Conservation (phyloP, 2,113 vertebrate genomes). For the Dromaius novaehollandiae region DNA sequence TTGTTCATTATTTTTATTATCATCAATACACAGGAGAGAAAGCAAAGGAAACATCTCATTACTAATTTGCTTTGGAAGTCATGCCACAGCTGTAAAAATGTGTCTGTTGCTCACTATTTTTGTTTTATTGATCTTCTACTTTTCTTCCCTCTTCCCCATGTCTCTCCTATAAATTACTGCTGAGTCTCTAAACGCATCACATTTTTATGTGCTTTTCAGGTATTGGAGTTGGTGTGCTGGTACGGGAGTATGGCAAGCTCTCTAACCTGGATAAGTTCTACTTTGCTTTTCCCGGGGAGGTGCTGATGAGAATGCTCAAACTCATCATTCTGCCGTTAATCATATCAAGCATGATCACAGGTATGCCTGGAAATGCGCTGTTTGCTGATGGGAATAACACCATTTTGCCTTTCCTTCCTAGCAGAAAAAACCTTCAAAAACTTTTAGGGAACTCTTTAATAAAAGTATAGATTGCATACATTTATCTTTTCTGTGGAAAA, state of each 20-base stretch:
- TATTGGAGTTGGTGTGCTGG: slow-evolving; percentile 85
- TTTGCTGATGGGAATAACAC: neutral
- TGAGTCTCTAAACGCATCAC: neutral
- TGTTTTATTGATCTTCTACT: neutral
- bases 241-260: slow-evolving; percentile 87
- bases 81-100: neutral
- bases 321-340: slow-evolving; percentile 95
- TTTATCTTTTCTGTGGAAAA: neutral
- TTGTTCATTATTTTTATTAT: neutral
- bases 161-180: neutral
- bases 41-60: neutral
- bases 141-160: neutral
- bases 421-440: neutral
- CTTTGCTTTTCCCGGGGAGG: slow-evolving; percentile 94
- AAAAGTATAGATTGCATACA: neutral
- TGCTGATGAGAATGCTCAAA: slow-evolving; percentile 98
- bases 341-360: slow-evolving; percentile 98
- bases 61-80: neutral
- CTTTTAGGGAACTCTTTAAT: neutral
- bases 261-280: slow-evolving; percentile 91
- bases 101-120: neutral
- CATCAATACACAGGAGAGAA: neutral
- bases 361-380: slow-evolving; percentile 67
- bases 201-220: slow-evolving; percentile 76
- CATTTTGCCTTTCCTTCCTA: neutral